These are phyloP conservation scores for Eucriotettix oculatus DNA, from an alignment of 2,888 invertebrate genomes.

Conservation along the genomic window DNA sequence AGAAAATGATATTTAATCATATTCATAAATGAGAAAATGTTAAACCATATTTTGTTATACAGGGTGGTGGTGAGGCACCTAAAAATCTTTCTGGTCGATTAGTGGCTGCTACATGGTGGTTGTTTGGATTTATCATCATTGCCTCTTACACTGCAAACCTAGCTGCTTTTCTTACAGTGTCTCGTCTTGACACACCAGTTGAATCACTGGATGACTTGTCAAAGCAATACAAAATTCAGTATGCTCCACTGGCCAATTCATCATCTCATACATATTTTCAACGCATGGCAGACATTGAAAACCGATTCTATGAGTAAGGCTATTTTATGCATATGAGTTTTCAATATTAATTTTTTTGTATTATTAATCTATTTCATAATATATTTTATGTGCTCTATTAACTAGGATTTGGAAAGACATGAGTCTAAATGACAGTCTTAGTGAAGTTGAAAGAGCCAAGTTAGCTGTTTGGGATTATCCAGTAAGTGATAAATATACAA, in stretches of 20 bases:
- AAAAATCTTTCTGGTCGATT: slow-evolving; percentile 89
- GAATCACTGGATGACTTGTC: slow-evolving; percentile 88
- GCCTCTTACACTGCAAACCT: slow-evolving; percentile 97
- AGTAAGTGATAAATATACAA: slow-evolving; percentile 94
- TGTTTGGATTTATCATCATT: slow-evolving; percentile 96
- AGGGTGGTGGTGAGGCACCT: slow-evolving; percentile 90
- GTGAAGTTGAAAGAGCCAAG: slow-evolving; percentile 78
- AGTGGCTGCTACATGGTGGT: slow-evolving; percentile 97
- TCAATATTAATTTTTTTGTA: too few species aligned
- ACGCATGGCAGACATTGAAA: slow-evolving; percentile 90
- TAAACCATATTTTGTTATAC: slow-evolving; percentile 16
- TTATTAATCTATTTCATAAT: too few species aligned
- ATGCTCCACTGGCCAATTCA: slow-evolving; percentile 79
- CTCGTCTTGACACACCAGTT: slow-evolving; percentile 79
- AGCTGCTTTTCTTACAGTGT: slow-evolving; percentile 91
- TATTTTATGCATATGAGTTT: too few species aligned
- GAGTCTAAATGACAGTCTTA: slow-evolving; percentile 85
- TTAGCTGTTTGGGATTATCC: slow-evolving; percentile 98
- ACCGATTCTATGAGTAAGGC: slow-evolving; percentile 76
- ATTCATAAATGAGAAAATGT: too few species aligned
- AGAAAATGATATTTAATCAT: too few species aligned
- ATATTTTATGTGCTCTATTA: too few species aligned
- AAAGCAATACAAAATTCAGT: slow-evolving; percentile 90
- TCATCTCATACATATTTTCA: slow-evolving; percentile 87
- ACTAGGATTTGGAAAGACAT: slow-evolving; percentile 92